Evolutionary conservation across 92 coral and sea anemone species (phyloP), one percentile per base, ranked within the genome.

Genomic region (Porites rus): DNA sequence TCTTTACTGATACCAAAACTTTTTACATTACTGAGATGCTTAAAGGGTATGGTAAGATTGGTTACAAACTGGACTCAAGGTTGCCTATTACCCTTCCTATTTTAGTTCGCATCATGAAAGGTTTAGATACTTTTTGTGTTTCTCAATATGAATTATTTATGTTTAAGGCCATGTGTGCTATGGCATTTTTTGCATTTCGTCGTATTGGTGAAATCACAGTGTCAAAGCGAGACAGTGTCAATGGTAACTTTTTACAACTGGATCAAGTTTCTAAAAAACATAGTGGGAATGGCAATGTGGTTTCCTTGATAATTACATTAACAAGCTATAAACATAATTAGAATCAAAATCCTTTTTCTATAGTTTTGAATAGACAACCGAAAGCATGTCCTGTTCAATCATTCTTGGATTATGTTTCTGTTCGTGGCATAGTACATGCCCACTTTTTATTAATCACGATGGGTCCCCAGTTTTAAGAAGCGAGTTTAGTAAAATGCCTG

Each of bases 1-100:
- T 88, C 84, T 83, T 78, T 66, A 87, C 92, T 24, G 93, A 93
- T 54, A 90, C n/a, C n/a, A n/a, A 53, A 53, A 53, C 59, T 3
- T 53, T 53, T 12, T 53, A 66, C 28, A 66, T 66, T n/a, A 14
- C 1, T 24, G 74, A 25, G 17, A 69, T 69, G 74, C 74, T 69
- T 22, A 69, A 69, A 11, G 18, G 51, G 51, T 76, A 75, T 22
- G 78, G 88, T 51, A 72, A 65, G 51, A 10, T 14, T 13, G 7
- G 71, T 75, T 3, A 51, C 51, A 2, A 22, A 62, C 18, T 78
- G 17, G 56, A 61, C 51, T 64, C 76, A 10, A 28, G 89, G 10
- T 8, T 85, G 21, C 89, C 89, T 4, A 76, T 77, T 50, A 85
- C 89, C 9, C 64, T 63, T 1, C 89, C 63, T 1, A 76, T 73